Evolutionary conservation across 2,113 vertebrate genomes (phyloP).

Genomic region (Sorex fumeus): DNA sequence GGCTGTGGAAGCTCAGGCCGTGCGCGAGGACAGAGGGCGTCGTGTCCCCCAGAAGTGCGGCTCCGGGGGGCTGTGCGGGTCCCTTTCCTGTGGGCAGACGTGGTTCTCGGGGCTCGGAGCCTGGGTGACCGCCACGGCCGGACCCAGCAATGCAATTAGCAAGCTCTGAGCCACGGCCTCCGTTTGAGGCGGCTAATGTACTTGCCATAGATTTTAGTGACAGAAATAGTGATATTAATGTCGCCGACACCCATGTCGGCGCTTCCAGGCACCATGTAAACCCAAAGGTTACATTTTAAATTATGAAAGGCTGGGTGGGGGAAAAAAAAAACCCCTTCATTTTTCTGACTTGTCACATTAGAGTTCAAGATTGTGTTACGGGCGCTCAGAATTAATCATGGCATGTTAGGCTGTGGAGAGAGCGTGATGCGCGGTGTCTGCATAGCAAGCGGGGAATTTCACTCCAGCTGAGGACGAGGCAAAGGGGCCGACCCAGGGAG

Average conservation of each 20-base stretch:
- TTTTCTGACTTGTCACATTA: slow-evolving; percentile 82
- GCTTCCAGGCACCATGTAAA: slow-evolving; percentile 85
- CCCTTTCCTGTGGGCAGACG: not conserved
- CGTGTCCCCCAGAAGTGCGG: too few relatives aligned
- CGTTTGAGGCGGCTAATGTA: slow-evolving; percentile 83
- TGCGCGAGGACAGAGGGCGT: too few relatives aligned
- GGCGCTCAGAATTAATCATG: slow-evolving; percentile 79
- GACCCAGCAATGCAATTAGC: slow-evolving; percentile 83
- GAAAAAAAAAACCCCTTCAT: slow-evolving; percentile 79
- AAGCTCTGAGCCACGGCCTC: slow-evolving; percentile 81
- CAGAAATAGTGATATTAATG: slow-evolving; percentile 87
- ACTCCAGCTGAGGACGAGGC: too few relatives aligned
- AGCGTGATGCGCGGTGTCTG: slow-evolving; percentile 43
- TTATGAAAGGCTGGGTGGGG: slow-evolving; percentile 82
- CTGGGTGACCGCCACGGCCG: too few relatives aligned
- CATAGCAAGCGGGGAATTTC: not conserved
- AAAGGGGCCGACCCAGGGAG: too few relatives aligned
- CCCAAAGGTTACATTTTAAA: slow-evolving; percentile 86
- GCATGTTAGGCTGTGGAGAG: slow-evolving; percentile 55
- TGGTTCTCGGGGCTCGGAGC: slow-evolving; percentile 66
- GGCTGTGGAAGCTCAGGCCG: too few relatives aligned
- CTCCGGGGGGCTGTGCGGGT: too few relatives aligned
- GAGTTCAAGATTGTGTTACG: slow-evolving; percentile 79
- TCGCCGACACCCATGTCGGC: slow-evolving; percentile 82
- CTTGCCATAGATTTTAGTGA: slow-evolving; percentile 88